Evolutionary conservation across 1,140 invertebrate genomes (phyloP).

Genomic region (Apis dorsata): DNA sequence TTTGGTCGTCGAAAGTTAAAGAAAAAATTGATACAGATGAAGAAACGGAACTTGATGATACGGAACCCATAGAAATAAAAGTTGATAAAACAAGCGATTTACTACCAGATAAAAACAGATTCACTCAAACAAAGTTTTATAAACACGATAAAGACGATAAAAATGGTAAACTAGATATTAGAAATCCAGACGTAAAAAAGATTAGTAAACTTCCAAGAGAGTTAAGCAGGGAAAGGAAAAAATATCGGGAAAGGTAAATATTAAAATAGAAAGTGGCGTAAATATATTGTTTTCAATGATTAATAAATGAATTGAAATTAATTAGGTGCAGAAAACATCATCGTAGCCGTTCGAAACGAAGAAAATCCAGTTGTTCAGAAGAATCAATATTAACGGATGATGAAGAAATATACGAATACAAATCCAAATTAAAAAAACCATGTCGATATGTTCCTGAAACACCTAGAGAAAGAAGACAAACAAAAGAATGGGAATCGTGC

Average conservation of each 20-base stretch:
- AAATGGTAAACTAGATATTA: not conserved
- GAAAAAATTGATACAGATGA: not conserved
- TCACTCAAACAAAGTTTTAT: slow-evolving; percentile 15
- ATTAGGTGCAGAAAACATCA: not conserved
- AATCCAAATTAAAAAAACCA: not conserved
- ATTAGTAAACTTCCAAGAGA: not conserved
- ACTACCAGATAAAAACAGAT: slow-evolving; percentile 14
- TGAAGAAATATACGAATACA: not conserved
- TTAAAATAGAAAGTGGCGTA: not conserved
- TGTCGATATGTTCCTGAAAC: not conserved
- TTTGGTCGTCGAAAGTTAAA: too few relatives aligned
- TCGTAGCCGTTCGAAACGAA: not conserved
- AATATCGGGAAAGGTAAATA: not conserved
- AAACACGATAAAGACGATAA: not conserved
- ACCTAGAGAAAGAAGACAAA: not conserved
- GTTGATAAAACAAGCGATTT: slow-evolving; percentile 30
- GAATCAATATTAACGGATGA: slow-evolving; percentile 26
- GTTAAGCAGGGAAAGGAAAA: not conserved
- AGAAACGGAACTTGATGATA: not conserved
- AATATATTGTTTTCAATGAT: not conserved
- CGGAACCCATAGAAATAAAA: not conserved
- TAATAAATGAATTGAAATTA: not conserved
- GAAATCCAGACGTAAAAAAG: not conserved
- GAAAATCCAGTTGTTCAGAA: slow-evolving; percentile 17
- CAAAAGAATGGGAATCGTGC: not conserved